Evolutionary conservation across 92 coral and sea anemone species (phyloP), one percentile per base, ranked within the genome.

Genomic region (Phenganax marumi): DNA sequence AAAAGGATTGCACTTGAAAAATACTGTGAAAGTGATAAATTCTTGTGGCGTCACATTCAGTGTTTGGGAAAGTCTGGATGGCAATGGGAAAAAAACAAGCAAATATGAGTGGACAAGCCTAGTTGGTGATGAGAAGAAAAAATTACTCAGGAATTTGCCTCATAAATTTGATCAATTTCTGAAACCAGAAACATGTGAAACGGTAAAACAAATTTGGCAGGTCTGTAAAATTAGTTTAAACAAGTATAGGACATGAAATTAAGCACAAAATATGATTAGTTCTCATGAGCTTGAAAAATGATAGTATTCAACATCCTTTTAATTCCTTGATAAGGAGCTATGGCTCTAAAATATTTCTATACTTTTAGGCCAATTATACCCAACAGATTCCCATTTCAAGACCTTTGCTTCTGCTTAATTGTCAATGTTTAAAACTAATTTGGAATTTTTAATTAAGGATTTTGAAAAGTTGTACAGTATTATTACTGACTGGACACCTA

Each of bases 161-260:
- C 65, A 75, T 16, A 75, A 75, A 75, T 75, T 75, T 75, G 80
- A 24, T 52, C n/a, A 52, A 75, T n/a, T 75, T n/a, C 66, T 75
- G 64, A 75, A 75, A 75, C 80, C 80, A 75, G 80, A 75, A 75
- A 75, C 66, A 75, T 75, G 80, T 75, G 80, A 51, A 75, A 75
- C 50, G 46, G 65, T 53, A 75, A 52, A 50, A 50, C 11, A 73
- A 73, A 73, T 73, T 75, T 75, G 80, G 80, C 63, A 75, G 80
- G 80, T 75, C 64, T 19, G 80, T 53, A 73, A 75, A 75, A 4
- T 75, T 51, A 65, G 80, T 75, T 75, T 52, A 68, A 68, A 68
- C 74, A 8, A 21, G 48, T 68, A 50, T n/a, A n/a, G 74, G 43
- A 9, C 50, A 68, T 68, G 74, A 23, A 68, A 68, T 50, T 63